Percentiles rank a stretch among this genome's conserved stretches.
Evolutionary conservation across 2,797 vertebrate species (phyloP).

Genomic region (Menidia menidia): DNA sequence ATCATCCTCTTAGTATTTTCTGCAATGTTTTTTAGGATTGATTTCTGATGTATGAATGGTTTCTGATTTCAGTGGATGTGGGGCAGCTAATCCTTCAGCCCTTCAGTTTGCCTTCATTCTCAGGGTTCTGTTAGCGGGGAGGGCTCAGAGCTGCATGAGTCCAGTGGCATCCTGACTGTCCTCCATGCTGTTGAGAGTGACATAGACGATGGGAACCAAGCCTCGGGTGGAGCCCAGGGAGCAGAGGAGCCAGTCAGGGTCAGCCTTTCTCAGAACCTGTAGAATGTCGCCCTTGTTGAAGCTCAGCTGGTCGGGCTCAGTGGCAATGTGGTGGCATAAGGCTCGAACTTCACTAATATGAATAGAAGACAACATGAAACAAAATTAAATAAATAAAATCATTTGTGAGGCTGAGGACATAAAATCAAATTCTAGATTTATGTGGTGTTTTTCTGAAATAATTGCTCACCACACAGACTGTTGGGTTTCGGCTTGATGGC

Average conservation of each 20-base stretch:
- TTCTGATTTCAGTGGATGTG: constrained; percentile 9
- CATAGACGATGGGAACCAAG: constrained; percentile 92
- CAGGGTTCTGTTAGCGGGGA: not conserved
- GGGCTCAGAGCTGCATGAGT: constrained; percentile 31
- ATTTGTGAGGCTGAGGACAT: no score
- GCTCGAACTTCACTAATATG: constrained; percentile 88
- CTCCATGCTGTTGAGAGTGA: constrained; percentile 81
- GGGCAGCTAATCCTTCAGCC: constrained; percentile 10
- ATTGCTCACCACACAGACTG: constrained; percentile 56
- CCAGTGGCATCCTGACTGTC: constrained; percentile 51
- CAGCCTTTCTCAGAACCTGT: constrained; percentile 84
- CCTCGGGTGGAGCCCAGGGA: constrained; percentile 83
- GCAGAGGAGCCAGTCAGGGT: constrained; percentile 91
- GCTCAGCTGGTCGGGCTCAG: constrained; percentile 91
- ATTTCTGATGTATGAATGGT: constrained; percentile 8
- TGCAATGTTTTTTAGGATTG: constrained; percentile 13
- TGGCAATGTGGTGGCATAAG: constrained; percentile 91
- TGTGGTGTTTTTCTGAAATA: not conserved
- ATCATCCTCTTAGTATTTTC: constrained; percentile 28
- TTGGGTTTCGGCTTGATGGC: constrained; percentile 8
- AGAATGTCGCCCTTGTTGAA: constrained; percentile 92
- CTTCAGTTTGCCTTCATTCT: not conserved
- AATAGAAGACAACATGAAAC: not conserved
- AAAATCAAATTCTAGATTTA: not conserved
- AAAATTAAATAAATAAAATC: no score